Conservation (phyloP, 2,797 vertebrate genomes). For the Spinus pinus region DNA sequence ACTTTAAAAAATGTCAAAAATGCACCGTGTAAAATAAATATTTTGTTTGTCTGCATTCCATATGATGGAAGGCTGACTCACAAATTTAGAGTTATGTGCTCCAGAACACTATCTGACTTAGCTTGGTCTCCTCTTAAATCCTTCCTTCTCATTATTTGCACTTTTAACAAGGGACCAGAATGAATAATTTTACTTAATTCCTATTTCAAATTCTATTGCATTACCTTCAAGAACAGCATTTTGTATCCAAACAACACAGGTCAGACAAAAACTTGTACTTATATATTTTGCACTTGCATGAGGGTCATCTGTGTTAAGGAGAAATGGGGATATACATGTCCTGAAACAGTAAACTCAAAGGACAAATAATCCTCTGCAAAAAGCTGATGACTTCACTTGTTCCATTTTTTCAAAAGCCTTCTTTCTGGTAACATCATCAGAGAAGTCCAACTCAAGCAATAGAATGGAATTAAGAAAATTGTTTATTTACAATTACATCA, state of each 20-base stretch:
- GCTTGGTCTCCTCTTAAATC: neutral
- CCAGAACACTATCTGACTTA: neutral
- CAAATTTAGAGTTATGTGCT: neutral
- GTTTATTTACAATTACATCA: neutral
- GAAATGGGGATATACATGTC: neutral
- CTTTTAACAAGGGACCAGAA: neutral
- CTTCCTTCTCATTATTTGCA: constrained; percentile 8
- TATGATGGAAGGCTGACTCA: neutral
- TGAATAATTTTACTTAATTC: neutral
- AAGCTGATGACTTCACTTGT: neutral
- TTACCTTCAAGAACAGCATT: neutral
- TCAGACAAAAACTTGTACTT: neutral
- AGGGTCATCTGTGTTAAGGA: neutral
- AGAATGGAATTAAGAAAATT: neutral
- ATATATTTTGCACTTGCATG: neutral
- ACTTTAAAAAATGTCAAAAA: constrained; percentile 11
- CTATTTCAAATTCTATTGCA: neutral
- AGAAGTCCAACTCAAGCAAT: neutral
- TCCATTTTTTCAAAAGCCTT: neutral
- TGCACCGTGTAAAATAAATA: neutral
- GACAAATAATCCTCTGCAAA: neutral
- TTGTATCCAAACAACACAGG: neutral
- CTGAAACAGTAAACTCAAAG: neutral
- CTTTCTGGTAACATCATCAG: neutral
- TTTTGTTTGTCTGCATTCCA: neutral